Evolutionary conservation across 2,888 invertebrate genomes (phyloP).

Genomic region (Tetranychus truncatus): DNA sequence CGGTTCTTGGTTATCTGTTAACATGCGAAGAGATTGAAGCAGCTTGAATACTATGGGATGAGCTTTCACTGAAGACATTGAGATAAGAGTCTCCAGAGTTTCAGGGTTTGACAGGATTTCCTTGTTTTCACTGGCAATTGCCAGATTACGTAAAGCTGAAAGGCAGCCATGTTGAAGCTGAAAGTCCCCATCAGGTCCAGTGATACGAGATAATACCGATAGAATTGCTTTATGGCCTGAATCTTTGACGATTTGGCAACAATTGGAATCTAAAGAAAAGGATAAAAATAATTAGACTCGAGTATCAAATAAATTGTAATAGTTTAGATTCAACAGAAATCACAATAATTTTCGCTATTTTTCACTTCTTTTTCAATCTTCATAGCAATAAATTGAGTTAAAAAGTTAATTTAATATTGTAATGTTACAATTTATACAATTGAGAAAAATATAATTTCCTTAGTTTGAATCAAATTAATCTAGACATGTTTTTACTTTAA

Average conservation of each 20-base stretch:
- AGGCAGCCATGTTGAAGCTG: slow-evolving; percentile 52
- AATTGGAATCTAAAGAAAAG: neutral
- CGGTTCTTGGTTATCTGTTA: slow-evolving; percentile 55
- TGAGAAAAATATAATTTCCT: too few relatives aligned
- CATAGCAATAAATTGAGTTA: too few relatives aligned
- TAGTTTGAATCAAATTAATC: too few relatives aligned
- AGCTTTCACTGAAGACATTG: slow-evolving; percentile 46
- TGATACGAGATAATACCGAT: slow-evolving; percentile 38
- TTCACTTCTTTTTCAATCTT: too few relatives aligned
- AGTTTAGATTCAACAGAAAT: neutral
- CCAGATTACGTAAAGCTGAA: slow-evolving; percentile 45
- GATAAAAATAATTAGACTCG: neutral
- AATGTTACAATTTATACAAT: too few relatives aligned
- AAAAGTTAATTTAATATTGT: too few relatives aligned
- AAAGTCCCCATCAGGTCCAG: slow-evolving; percentile 43
- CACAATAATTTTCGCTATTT: neutral
- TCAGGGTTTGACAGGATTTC: neutral
- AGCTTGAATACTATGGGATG: slow-evolving; percentile 64
- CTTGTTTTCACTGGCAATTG: slow-evolving; percentile 31
- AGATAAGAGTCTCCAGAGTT: slow-evolving; percentile 37
- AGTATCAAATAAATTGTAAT: neutral
- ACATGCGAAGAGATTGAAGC: slow-evolving; percentile 63
- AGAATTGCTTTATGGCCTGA: slow-evolving; percentile 30
- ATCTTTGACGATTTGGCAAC: slow-evolving; percentile 7
- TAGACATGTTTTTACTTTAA: too few relatives aligned